Conservation (phyloP, 2,888 invertebrate genomes). For the Pardosa pseudoannulata region DNA sequence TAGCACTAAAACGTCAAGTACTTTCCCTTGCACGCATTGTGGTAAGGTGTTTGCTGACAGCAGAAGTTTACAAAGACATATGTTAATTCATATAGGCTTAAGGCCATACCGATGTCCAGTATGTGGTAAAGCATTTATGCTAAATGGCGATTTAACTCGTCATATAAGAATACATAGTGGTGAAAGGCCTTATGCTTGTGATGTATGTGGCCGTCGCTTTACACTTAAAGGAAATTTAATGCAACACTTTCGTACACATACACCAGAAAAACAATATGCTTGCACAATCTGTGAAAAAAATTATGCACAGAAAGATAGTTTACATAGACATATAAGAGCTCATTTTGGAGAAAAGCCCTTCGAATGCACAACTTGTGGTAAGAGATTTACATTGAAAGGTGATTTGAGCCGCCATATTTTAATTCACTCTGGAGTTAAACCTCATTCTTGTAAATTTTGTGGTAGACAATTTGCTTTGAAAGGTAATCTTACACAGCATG, state of each 20-base stretch:
- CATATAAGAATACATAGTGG: slow-evolving; percentile 82
- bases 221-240: slow-evolving; percentile 68
- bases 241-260: slow-evolving; percentile 70
- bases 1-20: slow-evolving; percentile 28
- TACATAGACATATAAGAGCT: slow-evolving; percentile 70
- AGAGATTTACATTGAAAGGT: slow-evolving; percentile 71
- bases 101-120: slow-evolving; percentile 81
- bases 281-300: slow-evolving; percentile 72
- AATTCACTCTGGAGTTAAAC: slow-evolving; percentile 72
- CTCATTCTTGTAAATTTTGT: slow-evolving; percentile 71
- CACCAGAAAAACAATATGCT: slow-evolving; percentile 69
- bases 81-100: slow-evolving; percentile 83
- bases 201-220: slow-evolving; percentile 64
- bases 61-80: slow-evolving; percentile 79
- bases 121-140: slow-evolving; percentile 82
- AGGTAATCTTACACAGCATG: slow-evolving; percentile 68
- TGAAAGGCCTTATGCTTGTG: slow-evolving; percentile 78
- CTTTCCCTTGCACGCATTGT: slow-evolving; percentile 82
- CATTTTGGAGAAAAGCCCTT: slow-evolving; percentile 72
- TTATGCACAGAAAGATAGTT: slow-evolving; percentile 72
- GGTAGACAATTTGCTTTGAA: slow-evolving; percentile 70
- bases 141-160: slow-evolving; percentile 82
- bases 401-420: slow-evolving; percentile 69
- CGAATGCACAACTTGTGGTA: slow-evolving; percentile 67
- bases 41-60: slow-evolving; percentile 80